A percentile compares a stretch with the other conserved stretches of the same genome.
phyloP scores from a whole-genome alignment of 2,113 vertebrate species.

The Potamarius usumacintae region DNA sequence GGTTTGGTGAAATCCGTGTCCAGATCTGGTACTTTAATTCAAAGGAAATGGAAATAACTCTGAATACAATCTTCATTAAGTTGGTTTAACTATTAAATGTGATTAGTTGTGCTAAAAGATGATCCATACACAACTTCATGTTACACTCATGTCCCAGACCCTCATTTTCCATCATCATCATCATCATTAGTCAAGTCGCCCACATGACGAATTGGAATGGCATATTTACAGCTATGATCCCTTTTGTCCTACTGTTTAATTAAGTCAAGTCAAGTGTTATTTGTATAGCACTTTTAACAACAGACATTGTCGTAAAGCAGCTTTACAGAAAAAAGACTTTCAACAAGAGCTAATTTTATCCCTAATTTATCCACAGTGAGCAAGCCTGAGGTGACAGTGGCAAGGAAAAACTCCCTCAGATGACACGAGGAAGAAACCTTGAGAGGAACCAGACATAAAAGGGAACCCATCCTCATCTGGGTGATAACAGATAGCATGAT shows the following conservation, averaged over 20 bases:
- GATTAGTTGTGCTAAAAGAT: not conserved
- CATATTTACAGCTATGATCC: not conserved
- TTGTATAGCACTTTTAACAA: too few species aligned
- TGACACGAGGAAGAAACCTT: too few species aligned
- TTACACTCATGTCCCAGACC: not conserved
- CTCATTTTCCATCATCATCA: not conserved
- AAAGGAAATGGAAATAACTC: not conserved
- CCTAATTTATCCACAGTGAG: too few species aligned
- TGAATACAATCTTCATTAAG: not conserved
- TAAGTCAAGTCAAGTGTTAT: not conserved
- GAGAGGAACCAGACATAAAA: too few species aligned
- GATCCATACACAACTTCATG: not conserved
- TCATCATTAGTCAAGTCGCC: not conserved
- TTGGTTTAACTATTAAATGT: not conserved
- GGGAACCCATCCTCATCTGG: too few species aligned
- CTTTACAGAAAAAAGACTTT: too few species aligned
- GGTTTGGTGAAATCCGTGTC: too few species aligned
- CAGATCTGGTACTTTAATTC: not conserved
- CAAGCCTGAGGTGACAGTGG: too few species aligned
- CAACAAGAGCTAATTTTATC: too few species aligned
- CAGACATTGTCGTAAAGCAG: too few species aligned
- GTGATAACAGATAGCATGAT: too few species aligned
- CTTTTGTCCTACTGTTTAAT: not conserved
- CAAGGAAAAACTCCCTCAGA: too few species aligned
- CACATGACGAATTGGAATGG: not conserved